Percentiles rank a stretch among this genome's conserved stretches.
Conservation (phyloP, 2,888 invertebrate species). For the Lottia gigantea region DNA sequence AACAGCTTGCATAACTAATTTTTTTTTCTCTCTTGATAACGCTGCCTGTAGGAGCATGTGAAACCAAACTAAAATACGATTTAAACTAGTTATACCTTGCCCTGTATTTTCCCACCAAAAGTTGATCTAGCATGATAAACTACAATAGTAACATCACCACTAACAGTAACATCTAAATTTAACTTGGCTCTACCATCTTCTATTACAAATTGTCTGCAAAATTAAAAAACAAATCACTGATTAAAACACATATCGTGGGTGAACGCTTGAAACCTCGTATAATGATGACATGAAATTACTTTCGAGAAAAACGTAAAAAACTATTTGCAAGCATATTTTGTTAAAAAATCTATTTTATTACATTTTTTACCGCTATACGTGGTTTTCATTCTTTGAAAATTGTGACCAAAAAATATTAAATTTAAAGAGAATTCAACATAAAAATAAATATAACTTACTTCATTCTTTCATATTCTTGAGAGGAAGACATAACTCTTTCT, state of each 20-base stretch:
- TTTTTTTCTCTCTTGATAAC: too few relatives aligned
- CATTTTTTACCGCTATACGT: too few relatives aligned
- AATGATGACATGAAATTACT: too few relatives aligned
- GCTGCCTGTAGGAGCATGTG: too few relatives aligned
- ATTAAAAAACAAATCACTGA: too few relatives aligned
- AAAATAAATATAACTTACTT: slow-evolving; percentile 66
- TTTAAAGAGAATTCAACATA: not conserved
- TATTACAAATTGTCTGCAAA: slow-evolving; percentile 67
- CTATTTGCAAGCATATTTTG: too few relatives aligned
- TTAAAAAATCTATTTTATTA: too few relatives aligned
- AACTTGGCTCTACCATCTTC: slow-evolving; percentile 70
- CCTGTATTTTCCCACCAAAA: slow-evolving; percentile 74
- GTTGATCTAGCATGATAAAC: slow-evolving; percentile 85
- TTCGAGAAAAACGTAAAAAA: too few relatives aligned
- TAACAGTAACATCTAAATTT: slow-evolving; percentile 81
- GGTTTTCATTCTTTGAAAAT: too few relatives aligned
- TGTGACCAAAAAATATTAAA: not conserved
- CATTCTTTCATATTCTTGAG: slow-evolving; percentile 91
- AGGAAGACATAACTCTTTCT: slow-evolving; percentile 79
- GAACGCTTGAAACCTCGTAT: too few relatives aligned
- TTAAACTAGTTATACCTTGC: slow-evolving; percentile 69
- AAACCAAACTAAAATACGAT: not conserved
- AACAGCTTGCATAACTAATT: too few relatives aligned
- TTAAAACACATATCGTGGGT: too few relatives aligned
- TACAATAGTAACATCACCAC: slow-evolving; percentile 86